Conservation (phyloP, 2,113 vertebrate genomes). For the Eonycteris spelaea region DNA sequence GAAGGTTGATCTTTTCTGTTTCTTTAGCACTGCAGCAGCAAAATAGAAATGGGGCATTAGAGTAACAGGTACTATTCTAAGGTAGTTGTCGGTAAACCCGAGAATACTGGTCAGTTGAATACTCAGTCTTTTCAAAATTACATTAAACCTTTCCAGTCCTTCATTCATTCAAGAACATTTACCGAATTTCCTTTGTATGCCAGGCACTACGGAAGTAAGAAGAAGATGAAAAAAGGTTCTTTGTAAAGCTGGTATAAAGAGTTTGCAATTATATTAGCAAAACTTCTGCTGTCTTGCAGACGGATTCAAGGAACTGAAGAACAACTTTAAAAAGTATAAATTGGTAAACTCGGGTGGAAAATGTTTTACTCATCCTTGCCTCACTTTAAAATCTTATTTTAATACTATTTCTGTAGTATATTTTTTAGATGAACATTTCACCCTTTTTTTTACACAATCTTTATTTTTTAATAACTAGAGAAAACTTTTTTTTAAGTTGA, state of each 20-base stretch:
- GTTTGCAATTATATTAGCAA: background rate
- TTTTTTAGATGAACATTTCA: background rate
- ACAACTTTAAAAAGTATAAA: background rate
- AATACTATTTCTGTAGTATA: background rate
- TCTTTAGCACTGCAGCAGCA: background rate
- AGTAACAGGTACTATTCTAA: background rate
- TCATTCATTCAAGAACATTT: background rate
- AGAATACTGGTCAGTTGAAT: background rate
- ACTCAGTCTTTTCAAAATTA: background rate
- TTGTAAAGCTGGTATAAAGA: background rate
- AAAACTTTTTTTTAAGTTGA: background rate
- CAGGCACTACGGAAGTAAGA: background rate
- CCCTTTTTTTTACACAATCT: background rate
- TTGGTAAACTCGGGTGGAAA: background rate
- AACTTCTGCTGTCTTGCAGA: background rate
- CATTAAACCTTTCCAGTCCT: background rate
- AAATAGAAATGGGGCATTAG: background rate
- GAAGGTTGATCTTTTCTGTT: background rate
- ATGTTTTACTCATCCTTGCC: background rate
- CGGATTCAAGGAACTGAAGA: background rate
- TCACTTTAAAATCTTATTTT: constrained; percentile 6
- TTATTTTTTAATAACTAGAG: background rate
- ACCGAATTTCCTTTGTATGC: background rate
- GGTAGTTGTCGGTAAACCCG: background rate
- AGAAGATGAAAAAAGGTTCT: background rate